Conservation (phyloP, 1,140 invertebrate species). For the Monochamus saltuarius region DNA sequence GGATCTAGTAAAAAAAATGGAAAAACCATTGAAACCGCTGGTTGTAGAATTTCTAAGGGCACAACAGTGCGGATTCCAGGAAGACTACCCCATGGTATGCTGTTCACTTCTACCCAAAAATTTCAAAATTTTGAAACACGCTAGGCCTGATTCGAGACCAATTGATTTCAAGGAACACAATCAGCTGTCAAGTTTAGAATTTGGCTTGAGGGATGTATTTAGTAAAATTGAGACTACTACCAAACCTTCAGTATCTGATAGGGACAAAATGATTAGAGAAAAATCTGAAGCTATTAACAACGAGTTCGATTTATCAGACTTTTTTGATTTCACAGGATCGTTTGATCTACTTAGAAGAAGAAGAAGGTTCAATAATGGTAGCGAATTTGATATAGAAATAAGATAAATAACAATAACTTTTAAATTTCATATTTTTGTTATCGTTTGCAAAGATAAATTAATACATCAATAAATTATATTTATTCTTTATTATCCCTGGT, state of each 20-base stretch:
- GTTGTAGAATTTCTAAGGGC: slow-evolving; percentile 21
- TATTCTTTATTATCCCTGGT: no score
- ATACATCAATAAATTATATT: no score
- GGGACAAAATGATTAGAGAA: not conserved
- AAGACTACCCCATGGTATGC: slow-evolving; percentile 24
- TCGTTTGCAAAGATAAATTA: no score
- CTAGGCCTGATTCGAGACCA: not conserved
- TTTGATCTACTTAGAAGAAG: slow-evolving; percentile 7
- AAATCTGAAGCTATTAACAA: not conserved
- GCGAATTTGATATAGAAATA: slow-evolving; percentile 5
- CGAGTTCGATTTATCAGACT: not conserved
- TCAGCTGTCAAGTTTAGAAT: not conserved
- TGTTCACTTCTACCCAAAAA: slow-evolving; percentile 15
- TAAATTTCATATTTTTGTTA: no score
- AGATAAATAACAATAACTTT: not conserved
- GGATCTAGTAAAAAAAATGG: slow-evolving; percentile 12
- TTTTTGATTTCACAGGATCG: not conserved
- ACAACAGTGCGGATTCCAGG: slow-evolving; percentile 29
- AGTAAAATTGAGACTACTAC: not conserved
- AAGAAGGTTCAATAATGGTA: slow-evolving; percentile 6
- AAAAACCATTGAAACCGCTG: slow-evolving; percentile 15
- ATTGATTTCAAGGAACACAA: not conserved
- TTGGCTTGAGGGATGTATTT: not conserved
- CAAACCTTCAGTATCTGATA: not conserved
- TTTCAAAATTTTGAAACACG: slow-evolving; percentile 1